Conservation (phyloP, 37 sponge, comb jelly and placozoan genomes). For the Aplysina aerophoba region DNA sequence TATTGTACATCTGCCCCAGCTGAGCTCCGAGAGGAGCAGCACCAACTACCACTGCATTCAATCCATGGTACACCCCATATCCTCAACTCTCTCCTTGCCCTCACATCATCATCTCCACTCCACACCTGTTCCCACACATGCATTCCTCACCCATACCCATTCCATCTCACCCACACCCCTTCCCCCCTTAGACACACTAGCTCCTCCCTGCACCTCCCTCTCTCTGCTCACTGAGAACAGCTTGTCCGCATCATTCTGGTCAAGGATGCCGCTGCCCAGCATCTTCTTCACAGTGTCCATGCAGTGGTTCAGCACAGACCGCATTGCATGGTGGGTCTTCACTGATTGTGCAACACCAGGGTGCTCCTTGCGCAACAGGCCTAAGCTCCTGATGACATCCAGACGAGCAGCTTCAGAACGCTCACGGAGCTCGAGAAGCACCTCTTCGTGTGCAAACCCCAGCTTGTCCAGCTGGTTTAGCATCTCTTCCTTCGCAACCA, state of each 20-base stretch:
- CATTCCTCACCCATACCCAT: no score
- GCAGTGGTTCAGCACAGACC: constrained; percentile 83
- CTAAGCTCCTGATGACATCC: constrained; percentile 75
- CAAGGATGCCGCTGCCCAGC: constrained; percentile 70
- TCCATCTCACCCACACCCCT: no score
- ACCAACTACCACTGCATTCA: no score
- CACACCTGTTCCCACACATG: no score
- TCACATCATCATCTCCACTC: no score
- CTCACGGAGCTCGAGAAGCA: constrained; percentile 40
- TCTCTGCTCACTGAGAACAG: constrained; percentile 41
- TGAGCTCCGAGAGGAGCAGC: no score
- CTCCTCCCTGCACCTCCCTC: no score
- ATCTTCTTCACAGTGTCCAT: constrained; percentile 64
- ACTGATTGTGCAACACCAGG: constrained; percentile 83
- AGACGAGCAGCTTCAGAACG: constrained; percentile 48
- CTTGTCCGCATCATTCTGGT: constrained; percentile 72
- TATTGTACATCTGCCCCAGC: no score
- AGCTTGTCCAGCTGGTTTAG: constrained; percentile 75
- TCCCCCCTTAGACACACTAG: no score
- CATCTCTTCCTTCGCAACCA: constrained; percentile 87
- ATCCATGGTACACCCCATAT: no score
- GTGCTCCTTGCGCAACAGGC: constrained; percentile 68
- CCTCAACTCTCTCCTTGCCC: no score
- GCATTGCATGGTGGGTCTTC: constrained; percentile 85
- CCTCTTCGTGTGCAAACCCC: constrained; percentile 56